phyloP scores from a whole-genome alignment of 2,113 vertebrate species.

The Platysternon megacephalum region DNA sequence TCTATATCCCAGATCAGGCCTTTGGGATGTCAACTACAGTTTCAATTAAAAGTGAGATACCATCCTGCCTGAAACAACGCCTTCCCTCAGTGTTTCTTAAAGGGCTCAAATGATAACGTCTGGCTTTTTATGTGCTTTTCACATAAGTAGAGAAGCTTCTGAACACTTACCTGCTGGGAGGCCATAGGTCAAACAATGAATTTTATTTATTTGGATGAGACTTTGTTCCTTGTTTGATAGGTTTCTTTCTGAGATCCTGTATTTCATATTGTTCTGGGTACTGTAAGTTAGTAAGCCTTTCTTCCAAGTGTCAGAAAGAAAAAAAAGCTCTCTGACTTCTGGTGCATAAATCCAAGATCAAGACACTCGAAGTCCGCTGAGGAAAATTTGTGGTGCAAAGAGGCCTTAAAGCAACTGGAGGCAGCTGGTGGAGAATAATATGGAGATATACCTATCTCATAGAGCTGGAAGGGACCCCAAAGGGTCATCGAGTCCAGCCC shows the following conservation, averaged over 20 bases:
- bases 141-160: not conserved
- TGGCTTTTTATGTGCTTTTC: not conserved
- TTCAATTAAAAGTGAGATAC: not conserved
- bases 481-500: too few species aligned
- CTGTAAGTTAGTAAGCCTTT: not conserved
- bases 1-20: not conserved
- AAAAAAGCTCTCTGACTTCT: too few species aligned
- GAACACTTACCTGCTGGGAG: not conserved
- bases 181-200: not conserved
- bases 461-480: too few species aligned
- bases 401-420: fast-evolving
- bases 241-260: not conserved
- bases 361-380: not conserved
- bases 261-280: too few species aligned
- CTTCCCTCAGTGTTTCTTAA: too few species aligned
- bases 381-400: not conserved
- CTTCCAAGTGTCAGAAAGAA: not conserved
- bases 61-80: not conserved
- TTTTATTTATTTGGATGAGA: not conserved
- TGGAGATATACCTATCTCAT: too few species aligned
- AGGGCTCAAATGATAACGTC: not conserved
- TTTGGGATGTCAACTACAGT: not conserved
- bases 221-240: not conserved
- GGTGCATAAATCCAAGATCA: not conserved
- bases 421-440: fast-evolving